Evolutionary conservation across 2,113 vertebrate genomes (phyloP), one percentile per base, ranked within the genome.

Genomic region (Leptosomus discolor): DNA sequence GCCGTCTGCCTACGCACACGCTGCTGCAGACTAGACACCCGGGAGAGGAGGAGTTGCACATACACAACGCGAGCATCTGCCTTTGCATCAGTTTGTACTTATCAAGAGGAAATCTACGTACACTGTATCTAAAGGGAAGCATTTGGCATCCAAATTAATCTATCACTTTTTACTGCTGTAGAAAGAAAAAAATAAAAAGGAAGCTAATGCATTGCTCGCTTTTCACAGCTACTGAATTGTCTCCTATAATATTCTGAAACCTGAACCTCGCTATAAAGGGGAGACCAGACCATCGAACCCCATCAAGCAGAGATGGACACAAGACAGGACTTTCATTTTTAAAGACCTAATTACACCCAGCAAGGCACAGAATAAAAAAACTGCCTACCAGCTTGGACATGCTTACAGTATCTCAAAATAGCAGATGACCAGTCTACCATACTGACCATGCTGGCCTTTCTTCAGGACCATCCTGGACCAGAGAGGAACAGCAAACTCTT

Each of bases 391-490:
- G 45, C 37, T 92, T 1, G 4, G 96, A 90, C 80, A 94, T 51
- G 74, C 90, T 74, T 74, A 65, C 68, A 91, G 65, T 51, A 86
- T 79, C 95, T 97, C 91, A 88, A 92, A 97, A 94, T 70, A 98
- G 79, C 97, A 97, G 92, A 98, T 97, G 98, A 98, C 97, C 93
- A 95, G 88, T 97, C 98, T 80, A 93, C 87, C 64, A 86, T 76
- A 92, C 95, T 96, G 96, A 99, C 98, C 98, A 99, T 99, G 99
- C 98, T 99, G 98, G 98, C 98, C 98, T 97, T 94, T 97, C 97
- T 92, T 97, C 93, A 89, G 97, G 97, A 98, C 88, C 90, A 97
- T 98, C 96, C 88, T 80, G 97, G 97, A 98, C 97, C 95, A 98
- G 93, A 97, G 97, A 95, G 90, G 85, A 98, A 93, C 77, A 51